Conservation (phyloP, 2,113 vertebrate genomes). For the Xiphophorus maculatus region DNA sequence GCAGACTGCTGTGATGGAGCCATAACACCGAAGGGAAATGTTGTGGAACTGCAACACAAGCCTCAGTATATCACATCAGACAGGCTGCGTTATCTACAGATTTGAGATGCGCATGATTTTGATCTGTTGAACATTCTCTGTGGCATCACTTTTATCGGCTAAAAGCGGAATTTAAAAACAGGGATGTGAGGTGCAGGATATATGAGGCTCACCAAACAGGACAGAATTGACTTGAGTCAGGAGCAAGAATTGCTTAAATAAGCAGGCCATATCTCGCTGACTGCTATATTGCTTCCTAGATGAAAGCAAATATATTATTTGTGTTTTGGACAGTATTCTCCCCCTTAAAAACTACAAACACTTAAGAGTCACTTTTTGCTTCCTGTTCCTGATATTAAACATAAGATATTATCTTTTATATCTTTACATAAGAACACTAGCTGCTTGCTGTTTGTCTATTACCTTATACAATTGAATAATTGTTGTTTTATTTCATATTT, state of each 20-base stretch:
- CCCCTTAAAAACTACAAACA: background rate
- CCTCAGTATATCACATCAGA: slow-evolving; percentile 23
- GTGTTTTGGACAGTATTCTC: background rate
- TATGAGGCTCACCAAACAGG: background rate
- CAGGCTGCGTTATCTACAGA: slow-evolving; percentile 10
- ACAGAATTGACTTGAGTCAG: slow-evolving; percentile 34
- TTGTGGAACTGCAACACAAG: slow-evolving; percentile 50
- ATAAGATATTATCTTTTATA: no score
- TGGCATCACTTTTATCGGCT: slow-evolving; percentile 24
- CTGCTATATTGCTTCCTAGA: slow-evolving; percentile 4
- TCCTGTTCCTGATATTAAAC: no score
- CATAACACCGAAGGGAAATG: slow-evolving; percentile 42
- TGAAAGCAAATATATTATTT: slow-evolving; percentile 1
- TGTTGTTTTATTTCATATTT: no score
- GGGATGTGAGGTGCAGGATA: slow-evolving; percentile 4
- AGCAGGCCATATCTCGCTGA: slow-evolving; percentile 37
- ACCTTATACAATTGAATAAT: no score
- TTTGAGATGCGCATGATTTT: slow-evolving; percentile 22
- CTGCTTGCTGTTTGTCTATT: no score
- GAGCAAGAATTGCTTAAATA: slow-evolving; percentile 31
- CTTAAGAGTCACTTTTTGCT: background rate
- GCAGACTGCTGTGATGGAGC: slow-evolving; percentile 28
- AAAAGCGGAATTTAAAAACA: slow-evolving; percentile 40
- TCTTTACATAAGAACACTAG: no score
- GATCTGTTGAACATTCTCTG: slow-evolving; percentile 4